A percentile compares a stretch with the other conserved stretches of the same genome.
phyloP scores from a whole-genome alignment of 2,113 vertebrate genomes.

The Pan troglodytes region NHGRI_mPanTro3-v2.1_pri NC_072404.2:47178501-47179000 shows the following conservation, averaged over 20 bases:
- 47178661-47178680: neutral
- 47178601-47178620: neutral
- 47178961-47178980: neutral
- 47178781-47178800: neutral
- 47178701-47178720: neutral
- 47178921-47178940: neutral
- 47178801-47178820: no score
- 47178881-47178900: neutral
- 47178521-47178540: neutral
- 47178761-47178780: neutral
- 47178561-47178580: neutral
- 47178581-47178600: neutral
- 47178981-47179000: no score
- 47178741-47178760: neutral
- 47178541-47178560: neutral
- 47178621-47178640: accelerated
- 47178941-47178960: neutral
- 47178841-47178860: neutral
- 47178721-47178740: neutral
- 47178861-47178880: neutral
- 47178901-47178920: neutral
- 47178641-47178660: neutral
- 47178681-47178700: neutral
- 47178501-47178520: neutral
- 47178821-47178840: neutral